Percentiles rank a stretch among this genome's conserved stretches.
phyloP scores from a whole-genome alignment of 2,888 invertebrate genomes.

The Branchipolynoe longqiensis region DNA sequence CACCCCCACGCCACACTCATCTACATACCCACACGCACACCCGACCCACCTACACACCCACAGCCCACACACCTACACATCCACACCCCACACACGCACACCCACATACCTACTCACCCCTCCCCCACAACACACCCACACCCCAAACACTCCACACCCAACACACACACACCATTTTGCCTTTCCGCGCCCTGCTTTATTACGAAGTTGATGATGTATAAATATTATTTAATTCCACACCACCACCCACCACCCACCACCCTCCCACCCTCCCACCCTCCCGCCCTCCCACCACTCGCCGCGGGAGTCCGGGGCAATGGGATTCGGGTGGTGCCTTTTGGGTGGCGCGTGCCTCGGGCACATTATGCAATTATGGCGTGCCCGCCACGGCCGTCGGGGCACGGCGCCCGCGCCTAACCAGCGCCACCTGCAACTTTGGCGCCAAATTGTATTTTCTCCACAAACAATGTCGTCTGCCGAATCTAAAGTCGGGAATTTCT shows the following conservation, averaged over 20 bases:
- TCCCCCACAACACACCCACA: too few species aligned
- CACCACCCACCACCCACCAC: background rate
- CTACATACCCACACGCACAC: too few species aligned
- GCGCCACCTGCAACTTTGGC: slow-evolving; percentile 39
- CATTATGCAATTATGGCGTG: slow-evolving; percentile 45
- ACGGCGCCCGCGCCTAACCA: slow-evolving; percentile 24
- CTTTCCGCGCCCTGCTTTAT: slow-evolving; percentile 56
- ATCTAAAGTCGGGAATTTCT: background rate
- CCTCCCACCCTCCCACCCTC: too few species aligned
- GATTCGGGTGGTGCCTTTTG: slow-evolving; percentile 33
- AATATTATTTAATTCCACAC: slow-evolving; percentile 55
- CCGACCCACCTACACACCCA: too few species aligned
- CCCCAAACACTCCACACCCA: too few species aligned
- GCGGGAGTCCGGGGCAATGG: too few species aligned
- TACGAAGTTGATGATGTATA: slow-evolving; percentile 57
- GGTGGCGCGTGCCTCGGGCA: slow-evolving; percentile 41
- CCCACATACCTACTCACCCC: too few species aligned
- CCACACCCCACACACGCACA: too few species aligned
- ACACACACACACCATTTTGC: too few species aligned
- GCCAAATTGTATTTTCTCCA: slow-evolving; percentile 28
- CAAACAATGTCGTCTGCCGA: background rate
- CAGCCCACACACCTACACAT: too few species aligned
- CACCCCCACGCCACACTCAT: too few species aligned
- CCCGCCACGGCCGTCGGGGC: background rate
- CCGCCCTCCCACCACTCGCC: too few species aligned